Percentiles rank a stretch among this genome's conserved stretches.
Conservation (phyloP, 2,797 vertebrate species). For the Geotrypetes seraphini region DNA sequence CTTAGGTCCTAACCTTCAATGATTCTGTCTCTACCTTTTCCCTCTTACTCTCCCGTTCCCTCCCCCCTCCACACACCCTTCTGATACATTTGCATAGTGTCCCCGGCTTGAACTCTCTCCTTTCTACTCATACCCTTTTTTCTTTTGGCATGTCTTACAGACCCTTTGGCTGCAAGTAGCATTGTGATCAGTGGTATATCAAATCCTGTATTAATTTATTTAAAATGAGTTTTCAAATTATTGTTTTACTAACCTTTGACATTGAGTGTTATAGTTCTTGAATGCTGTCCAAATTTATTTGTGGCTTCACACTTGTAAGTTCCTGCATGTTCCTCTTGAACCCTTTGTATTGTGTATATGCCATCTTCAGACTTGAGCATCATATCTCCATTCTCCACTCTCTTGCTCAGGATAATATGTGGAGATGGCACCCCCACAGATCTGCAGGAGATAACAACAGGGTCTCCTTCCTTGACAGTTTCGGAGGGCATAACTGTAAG, state of each 20-base stretch:
- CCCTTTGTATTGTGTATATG: slow-evolving; percentile 27
- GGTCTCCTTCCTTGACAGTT: slow-evolving; percentile 49
- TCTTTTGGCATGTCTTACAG: too few relatives aligned
- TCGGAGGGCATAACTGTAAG: slow-evolving; percentile 45
- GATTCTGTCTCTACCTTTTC: too few relatives aligned
- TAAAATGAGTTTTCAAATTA: too few relatives aligned
- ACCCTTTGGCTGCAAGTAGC: too few relatives aligned
- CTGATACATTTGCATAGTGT: too few relatives aligned
- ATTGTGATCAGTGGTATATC: too few relatives aligned
- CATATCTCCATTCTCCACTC: slow-evolving; percentile 17
- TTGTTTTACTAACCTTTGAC: slow-evolving; percentile 52
- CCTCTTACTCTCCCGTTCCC: too few relatives aligned
- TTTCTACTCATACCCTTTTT: too few relatives aligned
- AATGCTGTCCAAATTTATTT: slow-evolving; percentile 51
- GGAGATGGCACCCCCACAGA: slow-evolving; percentile 39
- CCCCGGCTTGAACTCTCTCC: too few relatives aligned
- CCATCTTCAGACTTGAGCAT: slow-evolving; percentile 27
- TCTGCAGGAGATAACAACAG: slow-evolving; percentile 44
- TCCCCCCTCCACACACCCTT: too few relatives aligned
- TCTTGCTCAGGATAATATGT: slow-evolving; percentile 39
- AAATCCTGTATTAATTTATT: too few relatives aligned
- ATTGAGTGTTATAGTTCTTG: slow-evolving; percentile 20
- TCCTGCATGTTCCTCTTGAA: slow-evolving; percentile 41
- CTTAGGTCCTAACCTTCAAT: too few relatives aligned
- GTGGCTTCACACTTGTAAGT: slow-evolving; percentile 51